These are phyloP conservation scores for Antedon mediterranea DNA, from an alignment of 53 echinoderm and acorn worm species.

Conservation along the genomic window DNA sequence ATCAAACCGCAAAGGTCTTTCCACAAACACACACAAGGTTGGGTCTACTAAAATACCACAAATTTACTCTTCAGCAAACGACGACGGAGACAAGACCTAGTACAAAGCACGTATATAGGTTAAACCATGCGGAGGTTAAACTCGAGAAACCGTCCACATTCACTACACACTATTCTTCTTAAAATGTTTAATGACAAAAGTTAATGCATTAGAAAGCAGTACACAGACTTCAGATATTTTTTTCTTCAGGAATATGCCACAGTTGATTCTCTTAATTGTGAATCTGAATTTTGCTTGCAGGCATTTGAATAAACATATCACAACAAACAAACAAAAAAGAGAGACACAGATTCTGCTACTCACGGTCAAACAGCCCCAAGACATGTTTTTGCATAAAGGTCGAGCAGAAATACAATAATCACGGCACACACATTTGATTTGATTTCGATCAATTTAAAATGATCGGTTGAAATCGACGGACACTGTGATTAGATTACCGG, in stretches of 20 bases:
- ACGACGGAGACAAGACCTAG: neutral
- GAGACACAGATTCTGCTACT: neutral
- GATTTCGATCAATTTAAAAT: neutral
- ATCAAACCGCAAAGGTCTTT: neutral
- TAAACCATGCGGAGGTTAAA: neutral
- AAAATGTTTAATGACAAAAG: neutral
- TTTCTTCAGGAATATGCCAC: neutral
- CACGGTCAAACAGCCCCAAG: neutral
- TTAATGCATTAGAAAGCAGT: no score
- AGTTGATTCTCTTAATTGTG: neutral
- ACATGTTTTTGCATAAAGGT: neutral
- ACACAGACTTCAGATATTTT: neutral
- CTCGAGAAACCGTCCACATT: neutral
- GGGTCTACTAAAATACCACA: neutral
- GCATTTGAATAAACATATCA: neutral
- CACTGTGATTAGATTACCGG: neutral
- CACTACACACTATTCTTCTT: neutral
- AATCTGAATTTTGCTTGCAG: neutral
- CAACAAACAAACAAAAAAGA: slow-evolving; percentile 1
- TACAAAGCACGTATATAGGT: neutral
- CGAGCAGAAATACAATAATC: neutral
- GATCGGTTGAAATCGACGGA: neutral
- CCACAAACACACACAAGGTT: neutral
- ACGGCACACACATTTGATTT: neutral
- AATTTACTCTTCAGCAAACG: neutral